Conservation (phyloP, 1,140 invertebrate genomes). For the Polypedilum vanderplanki region DNA sequence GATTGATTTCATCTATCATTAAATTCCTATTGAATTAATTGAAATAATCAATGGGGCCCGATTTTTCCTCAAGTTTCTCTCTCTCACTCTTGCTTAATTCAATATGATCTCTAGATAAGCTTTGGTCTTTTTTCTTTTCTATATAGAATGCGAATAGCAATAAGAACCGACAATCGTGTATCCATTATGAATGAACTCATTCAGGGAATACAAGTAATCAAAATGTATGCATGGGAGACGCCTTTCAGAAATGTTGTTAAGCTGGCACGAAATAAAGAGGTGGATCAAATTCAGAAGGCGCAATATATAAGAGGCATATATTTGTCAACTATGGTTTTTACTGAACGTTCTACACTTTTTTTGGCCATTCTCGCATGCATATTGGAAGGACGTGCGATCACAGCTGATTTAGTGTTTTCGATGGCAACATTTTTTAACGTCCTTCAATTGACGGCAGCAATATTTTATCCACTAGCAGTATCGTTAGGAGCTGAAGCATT, state of each 20-base stretch:
- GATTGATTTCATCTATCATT: constrained; percentile 23
- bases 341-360: constrained; percentile 65
- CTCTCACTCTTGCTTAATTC: too few species aligned
- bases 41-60: not conserved
- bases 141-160: constrained; percentile 49
- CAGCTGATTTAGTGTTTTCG: constrained; percentile 62
- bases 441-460: constrained; percentile 55
- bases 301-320: constrained; percentile 66
- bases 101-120: too few species aligned
- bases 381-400: constrained; percentile 56
- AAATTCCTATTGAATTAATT: constrained; percentile 28
- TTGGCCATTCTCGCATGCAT: constrained; percentile 64
- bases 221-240: constrained; percentile 75
- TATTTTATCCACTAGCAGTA: constrained; percentile 66
- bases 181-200: constrained; percentile 76
- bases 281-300: constrained; percentile 57
- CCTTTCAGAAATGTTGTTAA: constrained; percentile 56
- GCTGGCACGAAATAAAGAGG: constrained; percentile 52
- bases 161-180: constrained; percentile 62
- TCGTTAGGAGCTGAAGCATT: constrained; percentile 56
- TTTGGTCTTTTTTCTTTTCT: not conserved
- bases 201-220: constrained; percentile 62
- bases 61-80: not conserved
- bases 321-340: constrained; percentile 56
- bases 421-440: constrained; percentile 64